These are phyloP conservation scores for Axis porcinus DNA, from an alignment of 2,113 vertebrate species.

Conservation along the genomic window DNA sequence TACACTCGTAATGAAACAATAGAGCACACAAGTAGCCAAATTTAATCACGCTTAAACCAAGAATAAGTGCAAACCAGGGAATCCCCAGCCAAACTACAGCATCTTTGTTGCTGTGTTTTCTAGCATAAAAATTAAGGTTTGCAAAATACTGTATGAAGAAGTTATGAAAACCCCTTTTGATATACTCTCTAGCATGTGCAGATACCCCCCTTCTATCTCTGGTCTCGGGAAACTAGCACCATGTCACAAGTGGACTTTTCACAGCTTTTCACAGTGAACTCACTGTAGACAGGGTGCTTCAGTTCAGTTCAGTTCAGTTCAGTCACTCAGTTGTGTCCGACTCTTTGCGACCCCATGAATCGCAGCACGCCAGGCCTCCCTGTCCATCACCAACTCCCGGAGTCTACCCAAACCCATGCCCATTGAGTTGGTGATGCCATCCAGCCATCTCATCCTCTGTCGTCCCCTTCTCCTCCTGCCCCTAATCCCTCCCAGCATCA, in stretches of 20 bases:
- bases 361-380: background rate
- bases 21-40: background rate
- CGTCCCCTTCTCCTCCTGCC: too few species aligned
- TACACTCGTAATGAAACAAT: constrained; percentile 6
- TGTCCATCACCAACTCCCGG: too few species aligned
- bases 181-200: background rate
- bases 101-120: background rate
- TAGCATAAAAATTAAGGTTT: background rate
- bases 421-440: too few species aligned
- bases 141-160: background rate
- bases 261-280: background rate
- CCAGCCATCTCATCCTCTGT: too few species aligned
- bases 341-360: background rate
- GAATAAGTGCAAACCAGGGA: background rate
- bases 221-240: background rate
- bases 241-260: background rate
- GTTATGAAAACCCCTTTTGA: background rate
- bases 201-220: background rate
- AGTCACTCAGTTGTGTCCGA: fast-evolving
- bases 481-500: too few species aligned
- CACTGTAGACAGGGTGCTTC: background rate
- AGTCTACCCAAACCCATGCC: too few species aligned
- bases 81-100: background rate
- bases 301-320: too few species aligned
- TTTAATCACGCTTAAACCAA: constrained; percentile 10